A percentile compares a stretch with the other conserved stretches of the same genome.
Evolutionary conservation across 2,888 invertebrate genomes (phyloP).

Genomic region (Tillus elongatus): DNA sequence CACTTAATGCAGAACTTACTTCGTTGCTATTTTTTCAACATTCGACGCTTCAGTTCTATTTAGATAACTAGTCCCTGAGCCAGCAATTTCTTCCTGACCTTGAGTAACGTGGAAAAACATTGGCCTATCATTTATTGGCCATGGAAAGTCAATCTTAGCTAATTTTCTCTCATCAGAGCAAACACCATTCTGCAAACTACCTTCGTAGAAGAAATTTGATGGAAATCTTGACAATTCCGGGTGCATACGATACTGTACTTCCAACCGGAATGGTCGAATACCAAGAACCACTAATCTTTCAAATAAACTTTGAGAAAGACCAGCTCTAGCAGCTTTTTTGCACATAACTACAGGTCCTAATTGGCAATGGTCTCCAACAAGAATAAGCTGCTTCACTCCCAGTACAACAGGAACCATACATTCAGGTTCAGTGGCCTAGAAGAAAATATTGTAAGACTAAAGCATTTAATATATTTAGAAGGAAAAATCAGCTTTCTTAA

Average conservation of each 20-base stretch:
- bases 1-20: slow-evolving; percentile 21
- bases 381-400: slow-evolving; percentile 91
- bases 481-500: too few species aligned
- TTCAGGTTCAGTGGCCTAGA: slow-evolving; percentile 82
- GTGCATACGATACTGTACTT: slow-evolving; percentile 99
- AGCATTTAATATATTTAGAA: too few species aligned
- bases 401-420: slow-evolving; percentile 99
- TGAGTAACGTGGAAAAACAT: slow-evolving; percentile 99
- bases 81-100: slow-evolving; percentile 98
- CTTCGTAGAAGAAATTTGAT: slow-evolving; percentile 99
- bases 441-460: slow-evolving; percentile 6
- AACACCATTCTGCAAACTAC: slow-evolving; percentile 97
- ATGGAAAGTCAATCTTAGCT: slow-evolving; percentile 89
- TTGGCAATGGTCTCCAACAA: slow-evolving; percentile 99
- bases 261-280: slow-evolving; percentile 91
- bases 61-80: slow-evolving; percentile 95
- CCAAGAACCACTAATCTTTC: slow-evolving; percentile 95
- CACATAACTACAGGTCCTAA: slow-evolving; percentile 99
- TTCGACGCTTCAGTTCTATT: slow-evolving; percentile 98
- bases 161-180: slow-evolving; percentile 91
- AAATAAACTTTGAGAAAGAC: slow-evolving; percentile 93
- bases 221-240: slow-evolving; percentile 93
- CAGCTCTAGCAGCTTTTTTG: slow-evolving; percentile 95
- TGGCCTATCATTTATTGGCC: slow-evolving; percentile 93
- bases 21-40: slow-evolving; percentile 94